Conservation (phyloP, 2,113 vertebrate genomes). For the Uria lomvia region DNA sequence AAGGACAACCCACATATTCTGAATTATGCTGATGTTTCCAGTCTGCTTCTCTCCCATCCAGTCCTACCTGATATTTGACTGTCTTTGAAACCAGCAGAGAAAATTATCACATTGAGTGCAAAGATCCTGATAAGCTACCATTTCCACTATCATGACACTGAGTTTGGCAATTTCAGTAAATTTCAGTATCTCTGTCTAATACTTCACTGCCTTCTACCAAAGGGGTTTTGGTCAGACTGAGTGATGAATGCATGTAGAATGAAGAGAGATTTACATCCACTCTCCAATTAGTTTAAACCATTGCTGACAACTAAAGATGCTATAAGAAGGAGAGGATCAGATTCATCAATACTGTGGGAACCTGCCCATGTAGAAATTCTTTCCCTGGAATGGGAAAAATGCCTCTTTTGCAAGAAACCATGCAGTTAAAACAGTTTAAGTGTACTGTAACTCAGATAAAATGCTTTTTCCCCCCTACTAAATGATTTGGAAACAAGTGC, state of each 20-base stretch:
- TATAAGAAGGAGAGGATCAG: not conserved
- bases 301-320: not conserved
- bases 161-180: not conserved
- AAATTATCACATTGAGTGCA: not conserved
- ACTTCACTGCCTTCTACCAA: not conserved
- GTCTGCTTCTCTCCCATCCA: not conserved
- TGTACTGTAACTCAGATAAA: not conserved
- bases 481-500: conserved; percentile 16
- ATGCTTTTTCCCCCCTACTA: not conserved
- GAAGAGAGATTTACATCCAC: not conserved
- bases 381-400: not conserved
- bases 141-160: not conserved
- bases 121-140: not conserved
- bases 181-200: not conserved
- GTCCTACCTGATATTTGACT: not conserved
- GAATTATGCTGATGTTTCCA: not conserved
- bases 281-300: not conserved
- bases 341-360: not conserved
- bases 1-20: not conserved
- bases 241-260: not conserved
- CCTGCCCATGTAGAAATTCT: not conserved
- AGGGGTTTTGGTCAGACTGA: not conserved
- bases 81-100: not conserved
- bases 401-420: not conserved
- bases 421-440: not conserved